Evolutionary conservation across 2,113 vertebrate species (phyloP).

Genomic region (Argyrosomus japonicus): DNA sequence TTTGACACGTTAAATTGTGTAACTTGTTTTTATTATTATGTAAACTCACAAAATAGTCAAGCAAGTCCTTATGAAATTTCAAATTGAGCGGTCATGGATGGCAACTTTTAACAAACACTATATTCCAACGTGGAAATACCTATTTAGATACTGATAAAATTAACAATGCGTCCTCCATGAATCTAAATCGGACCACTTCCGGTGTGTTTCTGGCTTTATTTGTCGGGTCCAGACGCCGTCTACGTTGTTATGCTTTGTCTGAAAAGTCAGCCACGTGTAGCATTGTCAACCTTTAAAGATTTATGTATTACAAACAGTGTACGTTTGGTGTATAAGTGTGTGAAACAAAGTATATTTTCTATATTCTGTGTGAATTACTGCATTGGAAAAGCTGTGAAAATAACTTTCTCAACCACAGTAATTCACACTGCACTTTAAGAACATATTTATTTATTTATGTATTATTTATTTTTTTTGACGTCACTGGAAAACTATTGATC

Average conservation of each 20-base stretch:
- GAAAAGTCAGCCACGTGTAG: conserved; percentile 11
- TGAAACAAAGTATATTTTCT: conserved; percentile 61
- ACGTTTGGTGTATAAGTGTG: conserved; percentile 28
- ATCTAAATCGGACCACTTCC: not conserved
- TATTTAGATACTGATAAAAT: not conserved
- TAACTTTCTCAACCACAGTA: not conserved
- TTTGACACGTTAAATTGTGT: too few relatives aligned
- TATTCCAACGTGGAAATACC: not conserved
- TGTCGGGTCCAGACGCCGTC: not conserved
- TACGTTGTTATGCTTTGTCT: conserved; percentile 36
- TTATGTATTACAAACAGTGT: conserved; percentile 8
- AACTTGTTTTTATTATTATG: too few relatives aligned
- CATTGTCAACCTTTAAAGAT: conserved; percentile 5
- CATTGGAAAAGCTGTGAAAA: conserved; percentile 2
- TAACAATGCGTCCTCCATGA: not conserved
- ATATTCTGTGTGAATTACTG: conserved; percentile 28
- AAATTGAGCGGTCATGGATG: not conserved
- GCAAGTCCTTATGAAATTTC: not conserved
- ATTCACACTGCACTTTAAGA: conserved; percentile 40
- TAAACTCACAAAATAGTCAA: too few relatives aligned
- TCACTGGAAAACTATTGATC: conserved; percentile 27
- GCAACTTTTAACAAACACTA: not conserved
- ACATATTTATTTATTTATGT: conserved; percentile 42
- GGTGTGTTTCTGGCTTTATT: conserved; percentile 30
- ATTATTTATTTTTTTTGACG: conserved; percentile 8